Base-by-base conservation (phyloP, 1,140 invertebrate genomes). In the Dendroctonus valens region DNA sequence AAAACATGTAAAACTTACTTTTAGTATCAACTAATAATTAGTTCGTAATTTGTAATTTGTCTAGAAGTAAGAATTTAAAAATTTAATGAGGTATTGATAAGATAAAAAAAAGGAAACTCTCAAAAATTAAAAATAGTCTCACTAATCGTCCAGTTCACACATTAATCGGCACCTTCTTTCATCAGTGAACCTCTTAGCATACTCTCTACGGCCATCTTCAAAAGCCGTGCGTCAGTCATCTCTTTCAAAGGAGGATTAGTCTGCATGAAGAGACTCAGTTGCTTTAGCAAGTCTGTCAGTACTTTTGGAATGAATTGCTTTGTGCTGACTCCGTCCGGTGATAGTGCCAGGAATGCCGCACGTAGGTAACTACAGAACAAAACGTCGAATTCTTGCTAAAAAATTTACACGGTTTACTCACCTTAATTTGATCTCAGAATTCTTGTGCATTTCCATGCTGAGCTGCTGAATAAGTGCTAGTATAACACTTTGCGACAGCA, bases 401-500 rank as follows among this genome's bases (percentile, higher is more conserved):
- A 11, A 46, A 1, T 46, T 9, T 12, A 46, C 15, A 14, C 50
- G 26, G 7, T 42, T 6, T 57, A 74, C 71, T 72, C 81, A 96
- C 93, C 88, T 92, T 70, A 92, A 85, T 79, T 96, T 97, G 5
- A 94, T 82, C 72, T 92, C 91, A n/a, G 91, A 93, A 73, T 94
- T 87, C 59, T 88, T 84, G 38, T 83, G 83, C 77, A 98, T 86
- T 78, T 97, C 93, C 2, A 91, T 89, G 5, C 92, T 91, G 4
- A 98, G 84, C 77, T 98, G 95, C 78, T 96, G 93, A 69, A 97
- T 91, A 3, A 98, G 83, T 0, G 94, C 96, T 38, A 98, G 81
- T 55, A 97, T 82, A 44, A 96, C 92, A 70, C 91, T 90, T 75
- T 95, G 93, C 59, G 89, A 87, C 9, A 94, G 79, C 9, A 86